Evolutionary conservation across 2,888 invertebrate species (phyloP).

Genomic region (Lithosia quadra): DNA sequence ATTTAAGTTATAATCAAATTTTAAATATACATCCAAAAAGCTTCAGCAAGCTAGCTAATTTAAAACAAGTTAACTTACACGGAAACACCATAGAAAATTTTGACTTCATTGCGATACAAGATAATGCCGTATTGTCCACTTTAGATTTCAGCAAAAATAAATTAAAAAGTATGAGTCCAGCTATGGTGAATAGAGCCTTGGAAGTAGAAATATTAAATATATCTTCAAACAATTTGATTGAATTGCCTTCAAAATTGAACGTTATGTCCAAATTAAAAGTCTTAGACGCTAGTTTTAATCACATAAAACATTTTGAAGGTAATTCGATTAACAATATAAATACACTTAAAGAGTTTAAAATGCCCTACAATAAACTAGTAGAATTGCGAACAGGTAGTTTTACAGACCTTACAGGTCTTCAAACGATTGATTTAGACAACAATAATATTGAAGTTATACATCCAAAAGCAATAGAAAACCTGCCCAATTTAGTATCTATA

Average conservation of each 20-base stretch:
- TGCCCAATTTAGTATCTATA: slow-evolving; percentile 90
- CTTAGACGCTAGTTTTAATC: slow-evolving; percentile 93
- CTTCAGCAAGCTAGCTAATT: slow-evolving; percentile 87
- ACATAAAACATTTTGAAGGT: slow-evolving; percentile 90
- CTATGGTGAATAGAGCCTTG: slow-evolving; percentile 88
- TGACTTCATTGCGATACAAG: slow-evolving; percentile 89
- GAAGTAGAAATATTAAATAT: slow-evolving; percentile 91
- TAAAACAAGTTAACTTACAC: slow-evolving; percentile 91
- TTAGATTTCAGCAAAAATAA: slow-evolving; percentile 93
- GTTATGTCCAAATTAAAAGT: slow-evolving; percentile 89
- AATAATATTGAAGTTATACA: slow-evolving; percentile 93
- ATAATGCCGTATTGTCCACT: slow-evolving; percentile 88
- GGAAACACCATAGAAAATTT: slow-evolving; percentile 92
- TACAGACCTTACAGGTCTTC: slow-evolving; percentile 89
- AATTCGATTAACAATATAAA: slow-evolving; percentile 90
- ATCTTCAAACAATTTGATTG: slow-evolving; percentile 91
- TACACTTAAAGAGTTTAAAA: slow-evolving; percentile 89
- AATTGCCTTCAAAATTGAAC: slow-evolving; percentile 90
- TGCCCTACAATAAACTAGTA: slow-evolving; percentile 91
- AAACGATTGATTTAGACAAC: slow-evolving; percentile 92
- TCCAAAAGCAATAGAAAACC: slow-evolving; percentile 89
- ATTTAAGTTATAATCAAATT: slow-evolving; percentile 92
- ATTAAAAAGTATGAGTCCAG: slow-evolving; percentile 89
- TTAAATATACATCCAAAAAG: slow-evolving; percentile 89
- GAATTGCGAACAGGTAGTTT: slow-evolving; percentile 91